Conservation (phyloP, 2,797 vertebrate genomes). For the Fratercula arctica region DNA sequence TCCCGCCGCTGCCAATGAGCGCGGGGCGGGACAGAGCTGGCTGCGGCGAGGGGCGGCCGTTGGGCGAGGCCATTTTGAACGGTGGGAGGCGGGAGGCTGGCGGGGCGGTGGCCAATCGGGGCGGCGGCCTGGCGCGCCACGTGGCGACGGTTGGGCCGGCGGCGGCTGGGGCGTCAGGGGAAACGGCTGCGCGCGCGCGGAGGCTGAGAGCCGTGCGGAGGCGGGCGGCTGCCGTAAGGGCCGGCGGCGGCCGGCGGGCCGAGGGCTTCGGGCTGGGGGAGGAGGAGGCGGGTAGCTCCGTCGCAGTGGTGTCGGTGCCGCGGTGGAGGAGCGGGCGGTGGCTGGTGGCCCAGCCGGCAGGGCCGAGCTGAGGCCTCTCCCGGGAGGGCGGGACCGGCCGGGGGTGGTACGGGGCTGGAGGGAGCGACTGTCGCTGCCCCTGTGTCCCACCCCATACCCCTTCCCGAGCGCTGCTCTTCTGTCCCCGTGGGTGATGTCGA, state of each 20-base stretch:
- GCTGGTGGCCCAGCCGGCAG: neutral
- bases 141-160: neutral
- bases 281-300: neutral
- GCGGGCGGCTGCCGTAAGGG: neutral
- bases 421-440: too few species aligned
- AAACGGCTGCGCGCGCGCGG: neutral
- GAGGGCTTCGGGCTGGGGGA: neutral
- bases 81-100: too few species aligned
- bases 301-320: too few species aligned
- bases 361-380: neutral
- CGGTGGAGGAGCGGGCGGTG: neutral
- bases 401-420: fast-evolving
- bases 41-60: too few species aligned
- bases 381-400: too few species aligned
- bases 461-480: fast-evolving
- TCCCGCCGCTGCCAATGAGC: too few species aligned
- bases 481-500: fast-evolving
- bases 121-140: neutral
- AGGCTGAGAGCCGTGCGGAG: neutral
- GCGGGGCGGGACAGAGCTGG: too few species aligned
- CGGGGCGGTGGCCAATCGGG: neutral
- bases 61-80: slow-evolving; percentile 16
- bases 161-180: neutral
- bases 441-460: too few species aligned
- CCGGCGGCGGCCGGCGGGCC: neutral